These are phyloP conservation scores for Thalassophryne amazonica DNA, from an alignment of 2,797 vertebrate species.

Conservation along the genomic window DNA sequence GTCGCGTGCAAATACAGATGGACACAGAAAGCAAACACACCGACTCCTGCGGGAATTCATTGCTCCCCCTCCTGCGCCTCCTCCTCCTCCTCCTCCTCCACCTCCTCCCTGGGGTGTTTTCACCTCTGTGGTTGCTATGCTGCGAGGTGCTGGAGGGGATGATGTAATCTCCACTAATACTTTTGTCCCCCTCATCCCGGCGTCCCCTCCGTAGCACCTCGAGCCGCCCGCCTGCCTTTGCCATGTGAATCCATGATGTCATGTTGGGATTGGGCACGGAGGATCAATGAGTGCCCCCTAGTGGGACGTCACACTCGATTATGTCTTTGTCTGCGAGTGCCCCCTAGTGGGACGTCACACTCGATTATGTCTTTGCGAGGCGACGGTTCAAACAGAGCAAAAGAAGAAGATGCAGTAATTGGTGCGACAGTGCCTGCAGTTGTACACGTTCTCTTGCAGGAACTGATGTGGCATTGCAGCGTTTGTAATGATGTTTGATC, in stretches of 20 bases:
- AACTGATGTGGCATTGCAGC: conserved; percentile 18
- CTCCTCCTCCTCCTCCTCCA: conserved; percentile 29
- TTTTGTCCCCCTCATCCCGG: conserved; percentile 47
- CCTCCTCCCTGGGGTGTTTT: conserved; percentile 62
- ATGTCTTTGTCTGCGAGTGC: conserved; percentile 67
- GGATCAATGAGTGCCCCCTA: conserved; percentile 69
- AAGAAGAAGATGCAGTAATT: conserved; percentile 11
- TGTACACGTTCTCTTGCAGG: conserved; percentile 13
- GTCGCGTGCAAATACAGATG: background rate
- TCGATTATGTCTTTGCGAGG: conserved; percentile 62
- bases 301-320: conserved; percentile 61
- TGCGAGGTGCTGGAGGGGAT: conserved; percentile 73
- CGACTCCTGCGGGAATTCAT: conserved; percentile 37
- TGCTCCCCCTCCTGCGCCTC: conserved; percentile 42
- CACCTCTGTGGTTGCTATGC: conserved; percentile 80
- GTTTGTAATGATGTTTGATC: conserved; percentile 21
- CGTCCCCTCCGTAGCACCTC: conserved; percentile 30
- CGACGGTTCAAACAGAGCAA: conserved; percentile 43
- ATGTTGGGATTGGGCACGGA: conserved; percentile 52
- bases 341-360: conserved; percentile 65
- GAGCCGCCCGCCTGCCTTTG: conserved; percentile 38
- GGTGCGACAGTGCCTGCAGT: conserved; percentile 18
- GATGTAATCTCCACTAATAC: conserved; percentile 91
- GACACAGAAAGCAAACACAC: no score
- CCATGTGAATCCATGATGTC: conserved; percentile 68